These are phyloP conservation scores for Desmophyllum pertusum DNA, from an alignment of 92 coral and sea anemone species.

Conservation along the genomic window DNA sequence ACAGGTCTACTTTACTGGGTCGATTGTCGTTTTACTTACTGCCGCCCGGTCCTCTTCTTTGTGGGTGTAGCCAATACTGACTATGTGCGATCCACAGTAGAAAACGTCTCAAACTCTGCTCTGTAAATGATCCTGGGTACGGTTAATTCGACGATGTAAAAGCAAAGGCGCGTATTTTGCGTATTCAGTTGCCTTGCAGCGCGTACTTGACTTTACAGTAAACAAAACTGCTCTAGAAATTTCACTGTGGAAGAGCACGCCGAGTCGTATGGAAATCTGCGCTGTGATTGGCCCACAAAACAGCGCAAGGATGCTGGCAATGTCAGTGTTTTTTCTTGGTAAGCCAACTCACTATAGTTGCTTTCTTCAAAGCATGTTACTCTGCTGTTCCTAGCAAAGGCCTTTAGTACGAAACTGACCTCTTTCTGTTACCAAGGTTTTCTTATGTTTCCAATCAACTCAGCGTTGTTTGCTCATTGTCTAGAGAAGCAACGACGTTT, in stretches of 20 bases:
- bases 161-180: not conserved
- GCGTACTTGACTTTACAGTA: not conserved
- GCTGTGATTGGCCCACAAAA: not conserved
- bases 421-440: not conserved
- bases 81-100: not conserved
- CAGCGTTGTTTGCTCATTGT: conserved; percentile 5
- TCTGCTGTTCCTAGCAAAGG: not conserved
- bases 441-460: not conserved
- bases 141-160: not conserved
- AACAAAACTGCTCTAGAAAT: not conserved
- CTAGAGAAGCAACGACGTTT: not conserved
- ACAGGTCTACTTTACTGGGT: no score
- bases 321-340: not conserved
- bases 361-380: not conserved
- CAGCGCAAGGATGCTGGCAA: not conserved
- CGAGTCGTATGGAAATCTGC: not conserved
- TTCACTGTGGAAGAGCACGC: not conserved
- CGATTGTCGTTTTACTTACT: not conserved
- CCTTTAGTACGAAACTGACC: not conserved
- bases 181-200: not conserved
- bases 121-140: not conserved
- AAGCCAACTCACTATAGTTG: not conserved
- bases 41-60: no score
- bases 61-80: no score
- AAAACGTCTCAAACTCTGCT: not conserved